Conservation (phyloP, 2,797 vertebrate genomes). For the Meda fulgida region DNA sequence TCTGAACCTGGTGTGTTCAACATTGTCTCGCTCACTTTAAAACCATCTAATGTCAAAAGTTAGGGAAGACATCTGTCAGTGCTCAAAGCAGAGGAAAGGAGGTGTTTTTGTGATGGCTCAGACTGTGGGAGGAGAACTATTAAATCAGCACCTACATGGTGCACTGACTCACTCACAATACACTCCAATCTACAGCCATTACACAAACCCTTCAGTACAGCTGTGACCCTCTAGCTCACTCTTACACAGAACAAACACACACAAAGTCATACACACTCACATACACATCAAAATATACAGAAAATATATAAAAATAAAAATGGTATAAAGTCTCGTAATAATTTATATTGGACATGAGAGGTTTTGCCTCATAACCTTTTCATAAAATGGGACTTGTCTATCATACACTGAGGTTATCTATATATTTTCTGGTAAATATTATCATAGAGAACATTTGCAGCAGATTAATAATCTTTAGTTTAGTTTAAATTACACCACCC, state of each 20-base stretch:
- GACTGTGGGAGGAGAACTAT: conserved; percentile 35
- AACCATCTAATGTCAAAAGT: conserved; percentile 12
- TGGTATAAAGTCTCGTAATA: not conserved
- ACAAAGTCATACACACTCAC: not conserved
- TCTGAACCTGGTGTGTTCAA: not conserved
- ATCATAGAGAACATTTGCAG: not conserved
- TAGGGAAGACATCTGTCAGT: not conserved
- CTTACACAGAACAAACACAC: not conserved
- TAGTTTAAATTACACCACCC: not conserved
- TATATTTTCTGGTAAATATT: no score
- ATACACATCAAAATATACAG: not conserved
- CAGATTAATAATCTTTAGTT: not conserved
- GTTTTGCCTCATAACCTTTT: not conserved
- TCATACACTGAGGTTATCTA: no score
- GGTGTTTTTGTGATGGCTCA: conserved; percentile 21
- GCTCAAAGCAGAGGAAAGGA: conserved; percentile 23
- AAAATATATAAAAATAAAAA: not conserved
- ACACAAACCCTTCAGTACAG: conserved; percentile 29
- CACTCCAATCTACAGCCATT: conserved; percentile 16
- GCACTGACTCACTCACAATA: conserved; percentile 17
- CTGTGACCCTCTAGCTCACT: not conserved
- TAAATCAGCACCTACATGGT: conserved; percentile 9
- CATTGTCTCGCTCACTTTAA: not conserved
- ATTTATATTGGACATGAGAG: not conserved
- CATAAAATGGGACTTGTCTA: not conserved